Evolutionary conservation across 2,113 vertebrate species (phyloP), one percentile per base, ranked within the genome.

Genomic region (Turdus rufiventris): DNA sequence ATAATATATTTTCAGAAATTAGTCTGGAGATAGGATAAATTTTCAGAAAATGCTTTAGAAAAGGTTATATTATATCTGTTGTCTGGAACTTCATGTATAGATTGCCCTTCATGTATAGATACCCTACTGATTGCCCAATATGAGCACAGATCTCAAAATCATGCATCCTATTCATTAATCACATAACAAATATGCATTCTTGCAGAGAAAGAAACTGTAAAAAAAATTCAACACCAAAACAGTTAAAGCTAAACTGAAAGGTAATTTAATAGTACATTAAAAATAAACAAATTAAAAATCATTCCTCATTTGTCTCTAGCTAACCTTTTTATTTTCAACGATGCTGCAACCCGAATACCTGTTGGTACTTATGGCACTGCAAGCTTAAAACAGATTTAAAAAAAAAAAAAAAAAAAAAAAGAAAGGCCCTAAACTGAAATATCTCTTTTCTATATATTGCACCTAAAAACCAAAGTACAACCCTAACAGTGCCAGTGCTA

Each of bases 161-260:
- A 6, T 6, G 9, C 23, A 19, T 36, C 51, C 26, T 65, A 34
- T 24, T 81, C 20, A 38, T 12, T 42, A n/a, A 42, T 78, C 36
- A 54, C 4, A 3, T 28, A 38, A 91, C 10, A 17, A 81, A 54
- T 40, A 84, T 28, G 7, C 7, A n/a, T 79, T 88, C 56, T 91
- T 54, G 60, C 67, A 66, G 92, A 60, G 5, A 79, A 87, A 77
- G 28, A 91, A 89, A 38, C 12, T 10, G 7, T 6, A 8, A 21
- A 20, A n/a, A 50, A 24, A 28, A 28, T 13, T 40, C 40, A 40
- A 6, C 24, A 50, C 5, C 10, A 50, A 45, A 65, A 51, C 48
- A 80, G 43, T 14, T 91, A 65, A 94, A 88, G 67, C 40, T 89
- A 96, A 81, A 73, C 53, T 48, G 42, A 95, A 93, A 91, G 18